Conservation (phyloP, 1,140 invertebrate genomes). For the Monomorium pharaonis region DNA sequence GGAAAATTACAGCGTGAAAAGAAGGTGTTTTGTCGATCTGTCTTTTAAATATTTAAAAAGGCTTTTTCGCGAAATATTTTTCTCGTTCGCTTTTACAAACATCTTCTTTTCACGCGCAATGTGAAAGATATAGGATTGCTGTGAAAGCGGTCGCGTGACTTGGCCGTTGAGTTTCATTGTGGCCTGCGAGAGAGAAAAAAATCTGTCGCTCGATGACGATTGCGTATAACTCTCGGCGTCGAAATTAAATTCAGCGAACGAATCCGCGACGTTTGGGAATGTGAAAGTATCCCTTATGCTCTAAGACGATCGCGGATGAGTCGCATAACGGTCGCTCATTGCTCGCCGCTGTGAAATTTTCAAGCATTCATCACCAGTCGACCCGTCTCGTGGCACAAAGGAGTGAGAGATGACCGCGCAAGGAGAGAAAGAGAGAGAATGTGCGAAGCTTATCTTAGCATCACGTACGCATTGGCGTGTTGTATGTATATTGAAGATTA, state of each 20-base stretch:
- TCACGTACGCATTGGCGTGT: constrained; percentile 44
- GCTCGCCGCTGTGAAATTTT: constrained; percentile 51
- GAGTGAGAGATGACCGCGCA: neutral
- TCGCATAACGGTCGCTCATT: constrained; percentile 14
- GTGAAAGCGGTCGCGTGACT: neutral
- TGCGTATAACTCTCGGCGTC: constrained; percentile 5
- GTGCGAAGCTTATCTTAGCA: constrained; percentile 66
- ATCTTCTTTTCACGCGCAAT: neutral
- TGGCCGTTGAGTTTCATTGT: neutral
- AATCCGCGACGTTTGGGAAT: constrained; percentile 40
- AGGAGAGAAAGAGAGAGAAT: constrained; percentile 3
- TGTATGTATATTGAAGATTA: constrained; percentile 28
- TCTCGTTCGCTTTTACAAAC: neutral
- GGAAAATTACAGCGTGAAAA: neutral
- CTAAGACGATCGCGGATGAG: constrained; percentile 22
- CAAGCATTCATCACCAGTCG: constrained; percentile 53
- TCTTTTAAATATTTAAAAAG: neutral
- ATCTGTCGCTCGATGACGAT: neutral
- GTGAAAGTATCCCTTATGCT: constrained; percentile 46
- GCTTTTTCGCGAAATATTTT: neutral
- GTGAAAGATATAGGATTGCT: neutral
- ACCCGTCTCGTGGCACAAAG: constrained; percentile 35
- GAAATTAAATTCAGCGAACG: constrained; percentile 31
- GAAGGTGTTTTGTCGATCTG: neutral
- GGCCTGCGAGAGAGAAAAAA: neutral